phyloP scores from a whole-genome alignment of 2,888 invertebrate genomes.

The Eilema depressum region DNA sequence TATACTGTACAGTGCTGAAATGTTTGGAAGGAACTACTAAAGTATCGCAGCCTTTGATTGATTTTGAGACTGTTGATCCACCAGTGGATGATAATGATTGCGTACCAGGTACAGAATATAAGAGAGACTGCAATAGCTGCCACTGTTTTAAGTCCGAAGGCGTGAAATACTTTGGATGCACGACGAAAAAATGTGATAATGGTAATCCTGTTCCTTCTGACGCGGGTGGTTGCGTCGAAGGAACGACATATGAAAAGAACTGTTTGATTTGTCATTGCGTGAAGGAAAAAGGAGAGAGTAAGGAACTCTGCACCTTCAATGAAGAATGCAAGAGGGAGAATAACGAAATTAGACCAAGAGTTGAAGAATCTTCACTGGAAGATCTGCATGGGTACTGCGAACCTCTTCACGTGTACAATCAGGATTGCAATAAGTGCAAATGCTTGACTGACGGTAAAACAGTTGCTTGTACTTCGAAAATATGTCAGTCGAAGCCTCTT shows the following conservation, averaged over 20 bases:
- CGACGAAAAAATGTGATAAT: slow-evolving; percentile 63
- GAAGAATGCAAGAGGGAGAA: slow-evolving; percentile 39
- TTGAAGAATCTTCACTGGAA: slow-evolving; percentile 34
- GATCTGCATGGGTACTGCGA: slow-evolving; percentile 71
- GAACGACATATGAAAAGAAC: slow-evolving; percentile 60
- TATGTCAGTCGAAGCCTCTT: slow-evolving; percentile 39
- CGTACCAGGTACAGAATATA: slow-evolving; percentile 62
- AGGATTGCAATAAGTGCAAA: slow-evolving; percentile 69
- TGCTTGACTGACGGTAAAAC: slow-evolving; percentile 70
- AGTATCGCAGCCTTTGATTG: slow-evolving; percentile 24
- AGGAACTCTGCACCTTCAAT: slow-evolving; percentile 61
- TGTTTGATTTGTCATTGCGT: slow-evolving; percentile 70
- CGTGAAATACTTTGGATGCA: slow-evolving; percentile 75
- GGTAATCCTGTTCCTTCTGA: neutral
- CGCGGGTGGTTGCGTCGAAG: slow-evolving; percentile 59
- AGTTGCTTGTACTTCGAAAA: slow-evolving; percentile 60
- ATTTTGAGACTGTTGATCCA: slow-evolving; percentile 25
- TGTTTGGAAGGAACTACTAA: slow-evolving; percentile 52
- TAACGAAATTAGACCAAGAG: neutral
- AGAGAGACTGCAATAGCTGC: slow-evolving; percentile 72
- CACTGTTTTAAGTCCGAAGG: slow-evolving; percentile 58
- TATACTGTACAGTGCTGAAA: slow-evolving; percentile 77
- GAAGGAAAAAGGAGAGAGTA: slow-evolving; percentile 43
- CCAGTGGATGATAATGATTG: slow-evolving; percentile 61
- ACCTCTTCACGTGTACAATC: slow-evolving; percentile 64